Evolutionary conservation across 2,113 vertebrate genomes (phyloP), one percentile per base, ranked within the genome.

Genomic region (Amazona vittata): DNA sequence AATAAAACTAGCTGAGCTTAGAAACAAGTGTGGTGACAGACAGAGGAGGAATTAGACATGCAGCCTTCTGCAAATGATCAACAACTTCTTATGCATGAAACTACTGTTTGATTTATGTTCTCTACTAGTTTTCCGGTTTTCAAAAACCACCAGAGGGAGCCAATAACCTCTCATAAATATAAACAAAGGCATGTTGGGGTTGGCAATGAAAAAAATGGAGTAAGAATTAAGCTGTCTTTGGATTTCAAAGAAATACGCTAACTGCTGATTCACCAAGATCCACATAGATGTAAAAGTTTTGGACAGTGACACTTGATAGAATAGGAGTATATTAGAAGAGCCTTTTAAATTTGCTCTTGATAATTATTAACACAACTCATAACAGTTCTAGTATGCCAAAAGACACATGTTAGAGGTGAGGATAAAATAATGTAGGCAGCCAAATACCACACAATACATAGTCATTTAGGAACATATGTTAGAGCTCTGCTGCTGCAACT

Each of bases 81-180:
- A 41, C 59, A 63, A 21, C 16, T 39, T 37, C n/a, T 74, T 33
- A 4, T 10, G 33, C 63, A 62, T n/a, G 22, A n/a, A 74, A 31
- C 22, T 60, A 31, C 47, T 33, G 4, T 1, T 50, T 35, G 5
- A 37, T 62, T 83, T 75, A 63, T 2, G 2, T 31, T 74, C 11
- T 71, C 46, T 47, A 26, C 26, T 57, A 25, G 41, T 5, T 75
- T 84, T 76, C 8, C n/a, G 18, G 5, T 55, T 91, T 86, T 50
- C 33, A 71, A 75, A 91, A 50, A 55, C 95, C 96, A 83, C 95
- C 82, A 97, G 97, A 96, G 97, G 97, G 97, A 93, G 95, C 68
- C 50, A 26, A 2, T 85, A 71, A 90, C 65, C 44, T 35, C 88
- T 62, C 44, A 37, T 62, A 59, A 50, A 39, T 35, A 4, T 35